These are phyloP conservation scores for Pipra filicauda DNA, from an alignment of 2,113 vertebrate species.

Conservation along the genomic window DNA sequence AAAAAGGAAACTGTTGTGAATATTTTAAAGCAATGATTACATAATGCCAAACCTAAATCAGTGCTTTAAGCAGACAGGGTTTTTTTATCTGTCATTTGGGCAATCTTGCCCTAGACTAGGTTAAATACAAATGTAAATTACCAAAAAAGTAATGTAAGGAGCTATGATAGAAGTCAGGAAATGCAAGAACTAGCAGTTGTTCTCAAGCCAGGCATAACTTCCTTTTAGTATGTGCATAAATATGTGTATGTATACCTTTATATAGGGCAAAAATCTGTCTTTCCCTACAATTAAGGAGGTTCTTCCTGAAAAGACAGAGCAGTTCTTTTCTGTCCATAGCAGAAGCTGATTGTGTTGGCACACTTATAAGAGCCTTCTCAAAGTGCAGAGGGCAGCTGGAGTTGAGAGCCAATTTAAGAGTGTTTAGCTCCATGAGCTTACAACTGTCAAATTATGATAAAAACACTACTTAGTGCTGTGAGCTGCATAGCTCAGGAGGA, in stretches of 20 bases:
- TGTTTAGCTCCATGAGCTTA: background rate
- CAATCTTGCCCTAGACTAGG: accelerated
- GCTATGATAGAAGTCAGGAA: background rate
- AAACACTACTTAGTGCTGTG: background rate
- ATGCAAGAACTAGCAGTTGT: background rate
- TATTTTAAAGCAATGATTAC: background rate
- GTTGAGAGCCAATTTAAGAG: background rate
- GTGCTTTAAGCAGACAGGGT: background rate
- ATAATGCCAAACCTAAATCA: background rate
- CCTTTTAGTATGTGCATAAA: background rate
- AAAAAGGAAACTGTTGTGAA: background rate
- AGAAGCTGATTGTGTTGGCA: background rate
- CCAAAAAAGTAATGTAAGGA: background rate
- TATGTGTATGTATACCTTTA: accelerated
- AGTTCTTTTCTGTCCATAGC: background rate
- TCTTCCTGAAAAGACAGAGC: background rate
- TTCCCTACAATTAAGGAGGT: background rate
- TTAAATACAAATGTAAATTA: background rate
- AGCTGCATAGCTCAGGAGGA: background rate
- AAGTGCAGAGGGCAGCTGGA: background rate
- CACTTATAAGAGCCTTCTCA: background rate
- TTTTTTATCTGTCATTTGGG: background rate
- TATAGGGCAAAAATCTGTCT: background rate
- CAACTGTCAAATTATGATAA: background rate
- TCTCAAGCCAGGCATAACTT: background rate